These are phyloP conservation scores for Monochamus alternatus DNA, from an alignment of 2,888 invertebrate species.

Conservation along the genomic window DNA sequence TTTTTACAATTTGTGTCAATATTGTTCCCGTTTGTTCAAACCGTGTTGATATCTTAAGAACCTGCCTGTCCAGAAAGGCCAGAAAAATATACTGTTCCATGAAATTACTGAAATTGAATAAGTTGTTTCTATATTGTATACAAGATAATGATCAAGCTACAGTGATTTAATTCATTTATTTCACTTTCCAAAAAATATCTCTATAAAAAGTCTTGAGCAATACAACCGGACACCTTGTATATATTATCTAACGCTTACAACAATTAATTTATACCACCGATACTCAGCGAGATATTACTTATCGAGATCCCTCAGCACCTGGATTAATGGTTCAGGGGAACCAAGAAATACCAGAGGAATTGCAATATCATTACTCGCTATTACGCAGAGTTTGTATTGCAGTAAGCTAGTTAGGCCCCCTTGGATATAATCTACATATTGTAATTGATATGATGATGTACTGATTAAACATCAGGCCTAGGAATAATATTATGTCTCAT, in stretches of 20 bases:
- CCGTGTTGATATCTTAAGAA: too few species aligned
- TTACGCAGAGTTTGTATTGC: background rate
- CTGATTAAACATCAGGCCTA: background rate
- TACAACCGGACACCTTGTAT: background rate
- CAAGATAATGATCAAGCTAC: too few species aligned
- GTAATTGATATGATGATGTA: conserved; percentile 5
- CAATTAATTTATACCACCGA: background rate
- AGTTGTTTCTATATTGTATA: too few species aligned
- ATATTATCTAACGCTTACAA: background rate
- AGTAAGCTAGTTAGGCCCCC: background rate
- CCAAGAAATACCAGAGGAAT: background rate
- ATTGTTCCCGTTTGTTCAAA: too few species aligned
- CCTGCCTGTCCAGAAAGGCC: too few species aligned
- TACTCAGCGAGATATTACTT: background rate
- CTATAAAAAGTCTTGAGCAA: too few species aligned
- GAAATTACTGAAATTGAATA: too few species aligned
- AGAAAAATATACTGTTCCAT: too few species aligned
- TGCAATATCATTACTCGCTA: background rate
- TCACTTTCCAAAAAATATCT: too few species aligned
- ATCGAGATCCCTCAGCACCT: background rate
- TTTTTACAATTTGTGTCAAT: too few species aligned
- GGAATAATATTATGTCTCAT: background rate
- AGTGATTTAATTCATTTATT: too few species aligned
- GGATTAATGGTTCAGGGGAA: background rate
- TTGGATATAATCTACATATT: background rate